These are phyloP conservation scores for Microdon myrmicae DNA, from an alignment of 2,888 invertebrate genomes.

Conservation along the genomic window DNA sequence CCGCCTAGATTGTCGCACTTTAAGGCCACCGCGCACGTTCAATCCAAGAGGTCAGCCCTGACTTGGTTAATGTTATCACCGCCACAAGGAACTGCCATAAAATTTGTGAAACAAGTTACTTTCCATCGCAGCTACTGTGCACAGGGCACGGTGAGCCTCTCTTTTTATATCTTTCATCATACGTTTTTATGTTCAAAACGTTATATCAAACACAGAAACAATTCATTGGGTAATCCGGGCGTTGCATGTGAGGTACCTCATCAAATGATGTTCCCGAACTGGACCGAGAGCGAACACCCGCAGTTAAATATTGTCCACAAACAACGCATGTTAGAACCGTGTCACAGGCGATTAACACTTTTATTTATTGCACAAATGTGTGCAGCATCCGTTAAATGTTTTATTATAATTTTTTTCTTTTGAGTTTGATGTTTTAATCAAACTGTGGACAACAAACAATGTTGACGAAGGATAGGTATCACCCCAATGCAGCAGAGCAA, in stretches of 20 bases:
- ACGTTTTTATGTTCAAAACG: slow-evolving; percentile 10
- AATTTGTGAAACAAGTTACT: slow-evolving; percentile 51
- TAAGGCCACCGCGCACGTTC: slow-evolving; percentile 49
- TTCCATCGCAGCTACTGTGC: slow-evolving; percentile 32
- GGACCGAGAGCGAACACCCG: slow-evolving; percentile 17
- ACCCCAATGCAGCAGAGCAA: slow-evolving; percentile 31
- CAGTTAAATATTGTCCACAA: slow-evolving; percentile 17
- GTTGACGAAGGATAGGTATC: slow-evolving; percentile 31
- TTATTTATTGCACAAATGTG: not conserved
- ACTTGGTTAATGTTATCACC: slow-evolving; percentile 32
- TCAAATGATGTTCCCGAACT: slow-evolving; percentile 31
- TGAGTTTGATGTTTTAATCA: too few species aligned
- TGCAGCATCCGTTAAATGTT: too few species aligned
- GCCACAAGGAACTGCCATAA: slow-evolving; percentile 49
- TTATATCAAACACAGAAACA: too few species aligned
- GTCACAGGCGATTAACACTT: slow-evolving; percentile 46
- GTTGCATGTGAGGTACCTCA: slow-evolving; percentile 40
- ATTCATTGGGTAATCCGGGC: slow-evolving; percentile 31
- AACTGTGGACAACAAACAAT: too few species aligned
- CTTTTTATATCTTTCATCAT: too few species aligned
- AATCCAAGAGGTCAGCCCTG: slow-evolving; percentile 44
- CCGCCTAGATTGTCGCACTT: slow-evolving; percentile 52
- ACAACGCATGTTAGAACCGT: too few species aligned
- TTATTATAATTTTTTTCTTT: too few species aligned
- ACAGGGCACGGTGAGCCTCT: slow-evolving; percentile 12